Evolutionary conservation across 2,888 invertebrate genomes (phyloP), one percentile per base, ranked within the genome.

Genomic region (Amiota communis): DNA sequence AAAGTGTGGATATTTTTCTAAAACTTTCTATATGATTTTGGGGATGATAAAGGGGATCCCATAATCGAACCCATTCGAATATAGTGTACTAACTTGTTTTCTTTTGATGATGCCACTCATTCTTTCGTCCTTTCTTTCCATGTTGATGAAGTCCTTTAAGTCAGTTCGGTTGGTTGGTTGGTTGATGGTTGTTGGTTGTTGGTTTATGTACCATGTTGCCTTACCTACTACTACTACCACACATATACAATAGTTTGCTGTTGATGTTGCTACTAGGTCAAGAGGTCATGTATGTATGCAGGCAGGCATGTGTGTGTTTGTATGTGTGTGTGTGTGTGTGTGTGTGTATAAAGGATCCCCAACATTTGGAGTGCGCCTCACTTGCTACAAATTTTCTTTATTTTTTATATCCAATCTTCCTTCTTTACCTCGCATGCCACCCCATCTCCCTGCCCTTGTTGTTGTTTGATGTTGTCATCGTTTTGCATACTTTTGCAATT

Each of bases 401-500:
- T 36, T 36, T 23, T 36, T 36, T 36, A 36, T 36, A 36, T 36
- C 8, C 2, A 36, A 36, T 36, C 36, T 36, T 36, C 36, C 2
- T 6, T 51, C 12, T 12, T 51, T 51, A 12, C 53, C 53, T 51
- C 53, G n/a, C 12, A 12, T n/a, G 12, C 0, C 12, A 8, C 53
- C 10, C n/a, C 53, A 8, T 6, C 6, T n/a, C 10, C 12, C 12
- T 51, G 1, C 10, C 12, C 12, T 51, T 51, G n/a, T 51, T n/a
- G 12, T 51, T n/a, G n/a, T 12, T 12, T n/a, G 53, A 12, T n/a
- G 8, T 51, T 12, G 46, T n/a, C 11, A 23, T 63, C 63, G 63
- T 63, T 63, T 63, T 63, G 63, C 63, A 36, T 63, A 63, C 63
- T 63, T 63, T 63, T 63, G n/a, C 63, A 63, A 63, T 63, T 63